Evolutionary conservation across 2,797 vertebrate species (phyloP), one percentile per base, ranked within the genome.

Genomic region (Muscicapa striata): DNA sequence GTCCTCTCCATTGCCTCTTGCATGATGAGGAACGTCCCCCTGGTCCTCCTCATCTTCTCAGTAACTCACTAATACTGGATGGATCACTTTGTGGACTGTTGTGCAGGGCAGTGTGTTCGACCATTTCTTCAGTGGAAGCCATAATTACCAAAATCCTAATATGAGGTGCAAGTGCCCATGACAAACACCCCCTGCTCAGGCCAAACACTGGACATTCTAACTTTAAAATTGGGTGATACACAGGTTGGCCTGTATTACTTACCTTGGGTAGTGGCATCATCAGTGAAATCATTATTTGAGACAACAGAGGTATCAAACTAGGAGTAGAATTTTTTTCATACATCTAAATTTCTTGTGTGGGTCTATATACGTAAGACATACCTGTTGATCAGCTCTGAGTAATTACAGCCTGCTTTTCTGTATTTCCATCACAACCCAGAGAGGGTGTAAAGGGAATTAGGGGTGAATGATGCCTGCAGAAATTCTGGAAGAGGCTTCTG

Each of bases 41-140:
- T 40, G 9, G 10, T 48, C 43, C 51, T 79, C 34, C 14, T 49
- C 34, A 51, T 52, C 20, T 27, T 51, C 58, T 69, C 62, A 45
- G 43, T 62, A 73, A 59, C 29, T 36, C 69, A 36, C 24, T 17
- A 40, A 40, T 16, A 20, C 19, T 0, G 0, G 24, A 13, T 34
- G 62, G 36, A 21, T 77, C 21, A 9, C 54, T 54, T n/a, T 2
- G 1, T 34, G 22, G 30, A 34, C 81, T 27, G 13, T 11, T 64
- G 45, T 41, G 32, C 34, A 54, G 59, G 48, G 20, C 43, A 58
- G 41, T 8, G 7, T 18, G 19, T 63, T 69, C 1, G 1, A 52
- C 29, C 32, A 12, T 49, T 63, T 69, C 36, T 70, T 62, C 68
- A 80, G 55, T 0, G 0, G 46, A 76, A 92, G 32, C 27, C 12